Percentiles rank a stretch among this genome's conserved stretches.
Conservation (phyloP, 2,797 vertebrate species). For the Chrysocyon brachyurus region DNA sequence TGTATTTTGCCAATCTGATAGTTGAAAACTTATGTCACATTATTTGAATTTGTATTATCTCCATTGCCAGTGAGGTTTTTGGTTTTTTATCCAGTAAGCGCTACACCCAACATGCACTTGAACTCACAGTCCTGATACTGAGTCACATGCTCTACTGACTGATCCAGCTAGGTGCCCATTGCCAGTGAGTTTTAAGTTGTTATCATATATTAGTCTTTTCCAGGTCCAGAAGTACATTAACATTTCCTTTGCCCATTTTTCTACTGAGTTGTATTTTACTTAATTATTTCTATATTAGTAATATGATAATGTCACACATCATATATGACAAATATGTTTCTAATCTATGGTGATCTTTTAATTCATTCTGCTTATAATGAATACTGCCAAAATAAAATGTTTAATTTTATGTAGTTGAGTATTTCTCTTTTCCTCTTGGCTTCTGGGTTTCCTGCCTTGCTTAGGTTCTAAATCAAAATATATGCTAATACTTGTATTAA, state of each 20-base stretch:
- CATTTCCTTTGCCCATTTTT: constrained; percentile 47
- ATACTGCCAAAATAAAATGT: background rate
- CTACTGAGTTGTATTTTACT: constrained; percentile 36
- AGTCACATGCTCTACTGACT: background rate
- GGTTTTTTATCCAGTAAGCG: background rate
- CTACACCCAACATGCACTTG: background rate
- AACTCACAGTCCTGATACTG: background rate
- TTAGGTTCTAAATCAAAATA: background rate
- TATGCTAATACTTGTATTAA: background rate
- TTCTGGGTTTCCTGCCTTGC: background rate
- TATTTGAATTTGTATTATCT: constrained; percentile 34
- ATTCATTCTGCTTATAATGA: constrained; percentile 45
- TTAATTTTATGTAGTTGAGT: background rate
- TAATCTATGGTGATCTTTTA: background rate
- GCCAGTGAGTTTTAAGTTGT: constrained; percentile 15
- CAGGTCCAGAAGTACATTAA: background rate
- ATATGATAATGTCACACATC: background rate
- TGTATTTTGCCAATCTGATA: background rate
- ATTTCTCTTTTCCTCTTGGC: background rate
- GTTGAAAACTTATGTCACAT: background rate
- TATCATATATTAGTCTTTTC: constrained; percentile 1
- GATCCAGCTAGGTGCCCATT: background rate
- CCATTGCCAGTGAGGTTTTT: background rate
- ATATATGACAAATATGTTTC: background rate
- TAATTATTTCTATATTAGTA: background rate